phyloP scores from a whole-genome alignment of 2,888 invertebrate genomes.

The Acanthosoma haemorrhoidale region DNA sequence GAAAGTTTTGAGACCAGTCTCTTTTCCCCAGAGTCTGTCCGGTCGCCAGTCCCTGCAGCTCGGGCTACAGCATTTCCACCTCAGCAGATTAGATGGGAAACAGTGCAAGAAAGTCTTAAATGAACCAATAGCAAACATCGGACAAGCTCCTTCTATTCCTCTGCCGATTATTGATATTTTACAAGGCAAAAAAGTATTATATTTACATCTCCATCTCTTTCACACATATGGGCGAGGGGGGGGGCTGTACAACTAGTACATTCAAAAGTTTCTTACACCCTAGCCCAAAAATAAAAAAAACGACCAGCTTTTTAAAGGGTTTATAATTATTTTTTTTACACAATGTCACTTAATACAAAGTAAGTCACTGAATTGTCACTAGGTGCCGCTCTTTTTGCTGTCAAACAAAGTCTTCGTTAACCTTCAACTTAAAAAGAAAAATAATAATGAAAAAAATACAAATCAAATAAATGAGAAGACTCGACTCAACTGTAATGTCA shows the following conservation, averaged over 20 bases:
- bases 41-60: too few relatives aligned
- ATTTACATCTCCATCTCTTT: too few relatives aligned
- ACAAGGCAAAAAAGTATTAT: too few relatives aligned
- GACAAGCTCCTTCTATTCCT: too few relatives aligned
- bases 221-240: too few relatives aligned
- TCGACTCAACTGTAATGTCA: background rate
- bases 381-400: background rate
- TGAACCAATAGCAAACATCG: too few relatives aligned
- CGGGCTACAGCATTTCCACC: too few relatives aligned
- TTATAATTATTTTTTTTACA: background rate
- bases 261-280: background rate
- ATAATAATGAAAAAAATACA: background rate
- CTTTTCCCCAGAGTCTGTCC: too few relatives aligned
- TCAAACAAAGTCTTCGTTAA: background rate
- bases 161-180: too few relatives aligned
- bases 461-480: background rate
- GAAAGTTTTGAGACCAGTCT: too few relatives aligned
- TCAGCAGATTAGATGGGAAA: background rate
- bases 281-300: background rate
- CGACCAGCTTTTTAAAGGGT: background rate
- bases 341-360: background rate
- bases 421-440: constrained; percentile 2
- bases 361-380: background rate
- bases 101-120: background rate
- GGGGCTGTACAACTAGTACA: background rate